These are phyloP conservation scores for Anser cygnoides DNA, from an alignment of 2,113 vertebrate genomes.

Conservation along the genomic window DNA sequence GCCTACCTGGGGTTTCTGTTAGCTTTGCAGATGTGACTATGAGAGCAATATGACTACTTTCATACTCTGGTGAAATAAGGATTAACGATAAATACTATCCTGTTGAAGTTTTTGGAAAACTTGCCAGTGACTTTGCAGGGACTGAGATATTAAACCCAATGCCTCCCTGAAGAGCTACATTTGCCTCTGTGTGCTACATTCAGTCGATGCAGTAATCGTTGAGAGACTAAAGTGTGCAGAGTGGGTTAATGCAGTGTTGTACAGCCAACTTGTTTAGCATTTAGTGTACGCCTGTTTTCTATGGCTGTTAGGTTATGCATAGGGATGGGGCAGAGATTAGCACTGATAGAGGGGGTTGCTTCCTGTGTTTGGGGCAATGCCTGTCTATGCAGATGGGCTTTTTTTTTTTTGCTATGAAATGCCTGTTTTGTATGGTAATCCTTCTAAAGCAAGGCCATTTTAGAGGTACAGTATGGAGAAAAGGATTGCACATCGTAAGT, in stretches of 20 bases:
- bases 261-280: background rate
- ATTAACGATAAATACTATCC: background rate
- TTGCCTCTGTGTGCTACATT: background rate
- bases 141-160: background rate
- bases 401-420: background rate
- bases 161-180: background rate
- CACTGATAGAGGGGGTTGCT: background rate
- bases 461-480: background rate
- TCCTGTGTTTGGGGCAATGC: background rate
- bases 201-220: background rate
- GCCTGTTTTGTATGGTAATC: conserved; percentile 13
- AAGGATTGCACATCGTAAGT: background rate
- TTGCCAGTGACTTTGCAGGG: background rate
- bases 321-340: background rate
- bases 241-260: background rate
- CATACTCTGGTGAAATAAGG: background rate
- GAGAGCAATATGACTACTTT: background rate
- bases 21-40: background rate
- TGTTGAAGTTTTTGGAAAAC: background rate
- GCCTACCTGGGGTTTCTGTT: background rate
- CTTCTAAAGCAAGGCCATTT: background rate
- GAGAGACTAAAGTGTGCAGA: background rate
- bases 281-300: accelerated
- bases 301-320: background rate
- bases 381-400: background rate